Base-by-base conservation (phyloP, 1,140 invertebrate genomes). In the Trissolcus basalis region DNA sequence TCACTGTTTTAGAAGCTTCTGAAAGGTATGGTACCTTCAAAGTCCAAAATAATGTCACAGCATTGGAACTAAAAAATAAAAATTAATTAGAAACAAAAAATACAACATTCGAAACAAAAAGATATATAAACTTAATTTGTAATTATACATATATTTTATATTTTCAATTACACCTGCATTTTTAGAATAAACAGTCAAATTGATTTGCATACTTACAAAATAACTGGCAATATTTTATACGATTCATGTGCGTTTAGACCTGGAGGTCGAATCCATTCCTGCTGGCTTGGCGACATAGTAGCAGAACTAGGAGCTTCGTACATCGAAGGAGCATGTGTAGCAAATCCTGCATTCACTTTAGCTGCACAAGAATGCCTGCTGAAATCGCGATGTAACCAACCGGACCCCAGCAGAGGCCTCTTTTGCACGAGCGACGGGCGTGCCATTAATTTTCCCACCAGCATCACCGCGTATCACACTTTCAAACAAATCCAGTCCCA, bases 211-310 rank as follows among this genome's bases (percentile, higher is more conserved):
- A 27, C 19, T 27, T 27, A 27, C 6, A 3, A 27, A 27, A 27
- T 27, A 27, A 27, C 2, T 3, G 19, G 6, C 19, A 27, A 27
- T 27, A 27, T 27, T 27, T 27, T 27, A 27, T 27, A 27, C 19
- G 1, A 1, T 27, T 27, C 6, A 3, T 27, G 19, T 27, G n/a
- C 6, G 19, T 27, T 6, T 58, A 91, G 91, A 76, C 90, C 91
- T 36, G 93, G 93, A 35, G 93, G 93, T 51, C 87, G 93, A 68
- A 92, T 94, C 13, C 92, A 93, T 83, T 93, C 93, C 0, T 93
- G 92, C 77, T 92, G 92, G 90, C 86, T 94, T 15, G 93, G 93
- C 27, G 93, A 94, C 65, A 90, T 91, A 0, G 90, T 93, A 4
- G 91, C 93, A 9, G 93, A 95, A 85, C 90, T 94, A 89, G 93